Evolutionary conservation across 37 sponge, comb jelly and placozoan species (phyloP).

Genomic region (Cliona cf. orientalis): DNA sequence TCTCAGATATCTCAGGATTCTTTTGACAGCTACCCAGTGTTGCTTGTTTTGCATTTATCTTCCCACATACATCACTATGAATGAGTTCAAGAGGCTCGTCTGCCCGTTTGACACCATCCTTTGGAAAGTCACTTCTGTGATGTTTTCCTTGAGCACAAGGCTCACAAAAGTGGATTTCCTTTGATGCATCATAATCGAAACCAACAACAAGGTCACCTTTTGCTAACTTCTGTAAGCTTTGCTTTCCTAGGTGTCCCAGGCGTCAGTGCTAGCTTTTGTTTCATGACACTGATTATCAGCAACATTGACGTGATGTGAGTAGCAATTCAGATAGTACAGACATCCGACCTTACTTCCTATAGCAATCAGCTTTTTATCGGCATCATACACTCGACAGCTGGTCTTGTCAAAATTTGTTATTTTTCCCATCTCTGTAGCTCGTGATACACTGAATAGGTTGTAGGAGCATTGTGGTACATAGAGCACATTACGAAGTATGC

Average conservation of each 20-base stretch:
- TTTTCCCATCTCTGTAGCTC: slow-evolving; percentile 38
- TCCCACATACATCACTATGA: slow-evolving; percentile 71
- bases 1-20: slow-evolving; percentile 19
- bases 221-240: slow-evolving; percentile 47
- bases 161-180: slow-evolving; percentile 63
- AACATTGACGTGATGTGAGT: background rate
- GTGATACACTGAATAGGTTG: slow-evolving; percentile 65
- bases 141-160: slow-evolving; percentile 67
- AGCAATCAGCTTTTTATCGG: slow-evolving; percentile 32
- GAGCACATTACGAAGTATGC: too few relatives aligned
- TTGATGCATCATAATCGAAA: slow-evolving; percentile 41
- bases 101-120: slow-evolving; percentile 26
- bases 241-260: slow-evolving; percentile 47
- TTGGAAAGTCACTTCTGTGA: slow-evolving; percentile 39
- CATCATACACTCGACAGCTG: slow-evolving; percentile 30
- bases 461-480: too few relatives aligned
- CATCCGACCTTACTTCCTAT: slow-evolving; percentile 40
- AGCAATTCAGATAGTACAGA: slow-evolving; percentile 42
- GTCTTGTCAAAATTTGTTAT: slow-evolving; percentile 32
- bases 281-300: too few relatives aligned
- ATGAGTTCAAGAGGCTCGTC: slow-evolving; percentile 47
- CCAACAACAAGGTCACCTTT: slow-evolving; percentile 42
- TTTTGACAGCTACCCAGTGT: slow-evolving; percentile 39
- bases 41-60: slow-evolving; percentile 29
- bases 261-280: slow-evolving; percentile 63